Evolutionary conservation across 2,888 invertebrate genomes (phyloP).

Genomic region (Hemistola chrysoprasaria): DNA sequence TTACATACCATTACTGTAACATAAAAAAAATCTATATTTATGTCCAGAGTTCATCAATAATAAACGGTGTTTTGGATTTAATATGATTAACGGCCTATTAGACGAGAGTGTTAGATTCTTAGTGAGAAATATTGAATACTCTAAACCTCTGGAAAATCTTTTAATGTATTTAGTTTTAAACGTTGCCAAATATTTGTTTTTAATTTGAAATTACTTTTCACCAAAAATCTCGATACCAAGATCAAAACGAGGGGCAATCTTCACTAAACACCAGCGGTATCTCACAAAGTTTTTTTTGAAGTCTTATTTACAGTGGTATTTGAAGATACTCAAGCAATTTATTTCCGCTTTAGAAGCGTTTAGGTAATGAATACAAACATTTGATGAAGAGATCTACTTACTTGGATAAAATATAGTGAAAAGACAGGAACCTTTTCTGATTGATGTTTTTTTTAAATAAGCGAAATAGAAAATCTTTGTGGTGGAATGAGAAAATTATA

Average conservation of each 20-base stretch:
- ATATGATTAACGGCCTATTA: too few species aligned
- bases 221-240: constrained; percentile 11
- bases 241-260: constrained; percentile 18
- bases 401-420: constrained; percentile 20
- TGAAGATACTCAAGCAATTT: constrained; percentile 28
- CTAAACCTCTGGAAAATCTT: too few species aligned
- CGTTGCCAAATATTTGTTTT: neutral
- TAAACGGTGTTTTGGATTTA: too few species aligned
- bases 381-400: constrained; percentile 31
- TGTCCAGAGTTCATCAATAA: too few species aligned
- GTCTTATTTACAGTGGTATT: constrained; percentile 31
- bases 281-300: constrained; percentile 21
- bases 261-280: constrained; percentile 14
- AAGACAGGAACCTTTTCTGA: constrained; percentile 10
- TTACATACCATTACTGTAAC: too few species aligned
- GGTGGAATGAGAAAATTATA: constrained; percentile 3
- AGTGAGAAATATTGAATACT: too few species aligned
- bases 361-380: constrained; percentile 34
- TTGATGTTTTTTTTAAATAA: constrained; percentile 8
- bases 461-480: constrained; percentile 7
- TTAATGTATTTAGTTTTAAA: constrained; percentile 2
- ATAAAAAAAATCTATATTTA: too few species aligned
- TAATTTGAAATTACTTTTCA: constrained; percentile 6
- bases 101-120: too few species aligned
- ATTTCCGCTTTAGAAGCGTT: constrained; percentile 32